Conservation (phyloP, 2,888 invertebrate genomes). For the Hoplodrina blanda region DNA sequence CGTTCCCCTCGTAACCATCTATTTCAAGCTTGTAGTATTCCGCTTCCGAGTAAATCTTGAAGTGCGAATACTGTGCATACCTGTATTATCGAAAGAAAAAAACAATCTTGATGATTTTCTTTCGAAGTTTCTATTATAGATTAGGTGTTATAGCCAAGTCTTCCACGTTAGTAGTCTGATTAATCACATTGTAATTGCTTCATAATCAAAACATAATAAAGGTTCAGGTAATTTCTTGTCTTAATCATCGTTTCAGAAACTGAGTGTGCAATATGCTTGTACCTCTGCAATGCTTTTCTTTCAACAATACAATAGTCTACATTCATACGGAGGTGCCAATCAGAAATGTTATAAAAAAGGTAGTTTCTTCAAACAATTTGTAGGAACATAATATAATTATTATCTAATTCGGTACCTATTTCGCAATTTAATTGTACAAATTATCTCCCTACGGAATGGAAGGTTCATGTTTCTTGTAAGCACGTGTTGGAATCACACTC, state of each 20-base stretch:
- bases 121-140: no score
- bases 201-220: background rate
- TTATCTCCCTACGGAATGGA: slow-evolving; percentile 1
- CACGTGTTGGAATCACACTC: background rate
- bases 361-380: background rate
- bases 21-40: slow-evolving; percentile 98
- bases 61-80: slow-evolving; percentile 97
- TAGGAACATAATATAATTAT: no score
- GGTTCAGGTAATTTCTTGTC: no score
- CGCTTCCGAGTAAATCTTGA: slow-evolving; percentile 97
- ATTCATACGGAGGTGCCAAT: no score
- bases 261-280: no score
- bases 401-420: slow-evolving; percentile 8
- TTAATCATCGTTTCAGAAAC: no score
- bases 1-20: slow-evolving; percentile 97
- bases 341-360: no score
- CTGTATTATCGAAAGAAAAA: slow-evolving; percentile 81
- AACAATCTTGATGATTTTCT: background rate
- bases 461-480: slow-evolving; percentile 4
- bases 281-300: no score
- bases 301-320: no score
- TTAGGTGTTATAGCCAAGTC: no score
- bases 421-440: slow-evolving; percentile 1
- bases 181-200: no score
- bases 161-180: background rate